These are phyloP conservation scores for Drosophila tsacasi DNA, from an alignment of 1,140 invertebrate species.

Conservation along the genomic window DNA sequence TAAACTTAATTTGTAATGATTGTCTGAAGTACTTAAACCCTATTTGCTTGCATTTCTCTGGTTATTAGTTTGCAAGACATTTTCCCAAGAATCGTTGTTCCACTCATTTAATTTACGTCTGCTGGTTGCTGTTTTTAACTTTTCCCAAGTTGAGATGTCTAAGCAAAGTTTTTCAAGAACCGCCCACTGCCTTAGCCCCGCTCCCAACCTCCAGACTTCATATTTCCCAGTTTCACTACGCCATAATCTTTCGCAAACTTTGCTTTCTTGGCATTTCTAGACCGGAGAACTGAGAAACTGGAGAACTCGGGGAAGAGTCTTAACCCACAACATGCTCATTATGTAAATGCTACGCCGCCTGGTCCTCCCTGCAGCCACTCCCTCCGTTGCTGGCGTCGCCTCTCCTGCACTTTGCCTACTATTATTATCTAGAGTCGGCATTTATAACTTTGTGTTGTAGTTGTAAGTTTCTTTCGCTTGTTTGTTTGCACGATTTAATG, in stretches of 20 bases:
- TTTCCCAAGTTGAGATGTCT: constrained; percentile 32
- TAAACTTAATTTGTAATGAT: not conserved
- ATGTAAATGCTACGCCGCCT: constrained; percentile 50
- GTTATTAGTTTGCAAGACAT: constrained; percentile 19
- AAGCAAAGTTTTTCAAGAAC: constrained; percentile 38
- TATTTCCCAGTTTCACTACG: not conserved
- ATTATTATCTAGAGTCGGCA: constrained; percentile 59
- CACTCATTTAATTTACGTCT: constrained; percentile 42
- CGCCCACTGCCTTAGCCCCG: constrained; percentile 22
- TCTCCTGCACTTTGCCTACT: constrained; percentile 22
- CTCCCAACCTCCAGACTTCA: not conserved
- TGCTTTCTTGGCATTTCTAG: constrained; percentile 46
- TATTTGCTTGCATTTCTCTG: constrained; percentile 8
- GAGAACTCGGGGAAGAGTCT: constrained; percentile 22
- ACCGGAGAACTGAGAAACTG: not conserved
- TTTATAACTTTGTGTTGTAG: constrained; percentile 55
- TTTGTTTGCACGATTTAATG: constrained; percentile 67
- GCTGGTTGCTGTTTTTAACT: constrained; percentile 16
- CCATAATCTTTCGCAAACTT: constrained; percentile 40
- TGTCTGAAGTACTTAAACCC: too few species aligned
- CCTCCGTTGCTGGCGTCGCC: not conserved
- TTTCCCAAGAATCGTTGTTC: constrained; percentile 26
- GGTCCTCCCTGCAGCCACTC: constrained; percentile 18
- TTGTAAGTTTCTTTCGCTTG: constrained; percentile 48
- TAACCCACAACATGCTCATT: constrained; percentile 59